phyloP scores from a whole-genome alignment of 2,888 invertebrate species.

The Blera fallax region DNA sequence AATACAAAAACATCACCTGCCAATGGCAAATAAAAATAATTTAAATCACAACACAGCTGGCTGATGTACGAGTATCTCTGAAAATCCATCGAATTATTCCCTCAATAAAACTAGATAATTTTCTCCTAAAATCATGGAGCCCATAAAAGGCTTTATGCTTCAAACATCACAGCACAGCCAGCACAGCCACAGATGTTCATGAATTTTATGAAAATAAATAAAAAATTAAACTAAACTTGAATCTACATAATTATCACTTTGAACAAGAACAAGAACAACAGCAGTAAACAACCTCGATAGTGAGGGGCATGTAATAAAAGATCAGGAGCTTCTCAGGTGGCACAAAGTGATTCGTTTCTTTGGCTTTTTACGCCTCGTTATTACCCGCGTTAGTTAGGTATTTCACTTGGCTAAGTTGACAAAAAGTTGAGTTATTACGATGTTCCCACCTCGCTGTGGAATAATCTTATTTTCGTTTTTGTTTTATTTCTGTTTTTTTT shows the following conservation, averaged over 20 bases:
- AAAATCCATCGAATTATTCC: not conserved
- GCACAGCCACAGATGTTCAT: conserved; percentile 34
- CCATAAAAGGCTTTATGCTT: not conserved
- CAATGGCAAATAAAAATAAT: not conserved
- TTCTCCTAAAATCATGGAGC: not conserved
- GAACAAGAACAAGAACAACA: not conserved
- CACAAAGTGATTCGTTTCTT: conserved; percentile 14
- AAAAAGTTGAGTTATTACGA: conserved; percentile 29
- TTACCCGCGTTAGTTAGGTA: conserved; percentile 34
- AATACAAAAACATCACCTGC: not conserved
- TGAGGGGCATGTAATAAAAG: conserved; percentile 15
- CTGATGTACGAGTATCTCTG: not conserved
- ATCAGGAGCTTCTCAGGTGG: conserved; percentile 38
- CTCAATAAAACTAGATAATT: not conserved
- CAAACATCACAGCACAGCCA: too few species aligned
- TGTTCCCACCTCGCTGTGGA: conserved; percentile 32
- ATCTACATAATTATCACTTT: not conserved
- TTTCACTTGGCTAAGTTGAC: conserved; percentile 39
- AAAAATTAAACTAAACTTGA: not conserved
- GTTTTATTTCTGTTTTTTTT: conserved; percentile 1
- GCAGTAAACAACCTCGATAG: not conserved
- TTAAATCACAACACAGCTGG: not conserved
- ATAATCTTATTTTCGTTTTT: not conserved
- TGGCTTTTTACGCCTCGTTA: conserved; percentile 36
- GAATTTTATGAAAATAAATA: not conserved